Conservation (phyloP, 2,888 invertebrate genomes). For the Cyclophora punctaria region DNA sequence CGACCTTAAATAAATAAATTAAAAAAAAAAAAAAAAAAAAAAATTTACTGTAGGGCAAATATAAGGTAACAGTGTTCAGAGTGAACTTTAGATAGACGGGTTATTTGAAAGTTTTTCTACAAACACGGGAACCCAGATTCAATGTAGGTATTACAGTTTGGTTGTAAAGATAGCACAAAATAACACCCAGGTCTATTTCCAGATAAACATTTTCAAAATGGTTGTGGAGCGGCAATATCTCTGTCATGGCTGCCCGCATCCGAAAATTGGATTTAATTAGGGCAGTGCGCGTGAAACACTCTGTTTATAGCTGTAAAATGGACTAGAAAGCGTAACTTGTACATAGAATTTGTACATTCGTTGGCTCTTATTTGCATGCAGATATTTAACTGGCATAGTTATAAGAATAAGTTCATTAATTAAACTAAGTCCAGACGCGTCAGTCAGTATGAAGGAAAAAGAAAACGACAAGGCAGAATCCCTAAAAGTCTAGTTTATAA, state of each 20-base stretch:
- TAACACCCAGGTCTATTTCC: slow-evolving; percentile 6
- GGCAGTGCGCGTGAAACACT: slow-evolving; percentile 33
- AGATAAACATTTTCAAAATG: slow-evolving; percentile 5
- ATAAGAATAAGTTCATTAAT: too few species aligned
- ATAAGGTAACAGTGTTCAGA: slow-evolving; percentile 9
- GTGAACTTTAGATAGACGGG: slow-evolving; percentile 7
- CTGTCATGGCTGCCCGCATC: slow-evolving; percentile 47
- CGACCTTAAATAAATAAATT: too few species aligned
- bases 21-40: too few species aligned
- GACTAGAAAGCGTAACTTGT: slow-evolving; percentile 20
- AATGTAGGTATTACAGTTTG: neutral
- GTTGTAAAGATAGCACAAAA: slow-evolving; percentile 1
- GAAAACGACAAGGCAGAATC: too few species aligned
- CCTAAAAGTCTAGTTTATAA: neutral
- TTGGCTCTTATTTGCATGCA: too few species aligned
- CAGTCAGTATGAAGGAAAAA: too few species aligned
- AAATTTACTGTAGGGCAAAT: slow-evolving; percentile 45
- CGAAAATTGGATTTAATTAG: slow-evolving; percentile 61
- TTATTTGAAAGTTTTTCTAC: neutral
- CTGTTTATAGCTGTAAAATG: slow-evolving; percentile 15
- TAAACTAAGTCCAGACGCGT: too few species aligned
- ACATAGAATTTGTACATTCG: too few species aligned
- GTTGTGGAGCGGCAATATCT: slow-evolving; percentile 34
- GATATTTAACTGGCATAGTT: too few species aligned
- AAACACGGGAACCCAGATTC: too few species aligned